These are phyloP conservation scores for Drosophila gunungcola DNA, from an alignment of 1,140 invertebrate genomes.

Conservation along the genomic window DNA sequence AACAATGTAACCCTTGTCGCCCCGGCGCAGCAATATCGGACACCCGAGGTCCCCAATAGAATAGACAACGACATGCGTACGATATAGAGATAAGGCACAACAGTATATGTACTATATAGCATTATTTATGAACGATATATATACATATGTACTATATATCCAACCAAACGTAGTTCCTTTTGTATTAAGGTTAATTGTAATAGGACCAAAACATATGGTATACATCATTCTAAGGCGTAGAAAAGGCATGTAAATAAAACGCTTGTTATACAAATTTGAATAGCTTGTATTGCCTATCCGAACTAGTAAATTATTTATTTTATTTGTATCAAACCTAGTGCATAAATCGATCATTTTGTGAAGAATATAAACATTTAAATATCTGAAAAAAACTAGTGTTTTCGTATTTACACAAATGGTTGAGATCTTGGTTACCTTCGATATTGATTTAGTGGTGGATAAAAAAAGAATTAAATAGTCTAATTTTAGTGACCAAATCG, in stretches of 20 bases:
- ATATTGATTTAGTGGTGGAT: background rate
- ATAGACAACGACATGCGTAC: conserved; percentile 75
- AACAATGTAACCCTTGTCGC: conserved; percentile 67
- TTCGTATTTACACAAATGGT: background rate
- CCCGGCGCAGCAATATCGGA: conserved; percentile 63
- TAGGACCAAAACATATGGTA: conserved; percentile 45
- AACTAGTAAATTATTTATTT: conserved; percentile 59
- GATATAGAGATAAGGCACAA: conserved; percentile 39
- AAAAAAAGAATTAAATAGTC: no score
- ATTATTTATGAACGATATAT: conserved; percentile 35
- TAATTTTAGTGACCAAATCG: no score
- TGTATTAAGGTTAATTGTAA: conserved; percentile 61
- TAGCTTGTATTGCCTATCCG: conserved; percentile 41
- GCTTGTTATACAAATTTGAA: conserved; percentile 45
- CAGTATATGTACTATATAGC: conserved; percentile 14
- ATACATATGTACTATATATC: conserved; percentile 37
- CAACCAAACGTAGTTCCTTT: conserved; percentile 72
- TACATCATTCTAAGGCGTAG: conserved; percentile 41
- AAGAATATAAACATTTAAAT: conserved; percentile 53
- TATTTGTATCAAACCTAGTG: conserved; percentile 44
- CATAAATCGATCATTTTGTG: conserved; percentile 38
- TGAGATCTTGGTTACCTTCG: background rate
- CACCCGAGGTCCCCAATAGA: conserved; percentile 71
- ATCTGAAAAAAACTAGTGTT: conserved; percentile 5
- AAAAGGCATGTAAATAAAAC: conserved; percentile 47